Evolutionary conservation across 2,797 vertebrate genomes (phyloP).

Genomic region (Molossus alvarezi): DNA sequence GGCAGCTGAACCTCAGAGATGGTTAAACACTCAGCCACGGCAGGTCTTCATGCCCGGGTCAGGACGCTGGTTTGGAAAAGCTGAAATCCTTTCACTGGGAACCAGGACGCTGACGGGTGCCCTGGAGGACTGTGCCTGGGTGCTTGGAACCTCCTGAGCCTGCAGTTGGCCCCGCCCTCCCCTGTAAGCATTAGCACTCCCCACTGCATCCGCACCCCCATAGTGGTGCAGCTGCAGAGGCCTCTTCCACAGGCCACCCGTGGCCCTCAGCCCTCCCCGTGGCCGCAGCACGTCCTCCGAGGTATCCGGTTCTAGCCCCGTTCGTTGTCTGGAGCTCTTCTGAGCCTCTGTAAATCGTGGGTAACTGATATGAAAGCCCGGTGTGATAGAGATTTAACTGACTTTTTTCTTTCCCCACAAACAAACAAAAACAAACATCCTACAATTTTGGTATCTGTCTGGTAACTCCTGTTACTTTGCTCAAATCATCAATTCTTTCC

Average conservation of each 20-base stretch:
- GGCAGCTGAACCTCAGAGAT: background rate
- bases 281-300: background rate
- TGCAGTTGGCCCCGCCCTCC: background rate
- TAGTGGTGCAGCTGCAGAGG: background rate
- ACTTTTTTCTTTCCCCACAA: background rate
- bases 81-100: background rate
- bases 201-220: background rate
- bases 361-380: background rate
- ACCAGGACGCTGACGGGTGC: background rate
- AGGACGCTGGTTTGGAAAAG: background rate
- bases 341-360: background rate
- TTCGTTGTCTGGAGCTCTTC: background rate
- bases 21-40: background rate
- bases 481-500: background rate
- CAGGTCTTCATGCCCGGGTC: background rate
- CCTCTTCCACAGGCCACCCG: background rate
- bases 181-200: background rate
- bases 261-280: background rate
- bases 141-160: background rate
- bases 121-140: background rate
- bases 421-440: background rate
- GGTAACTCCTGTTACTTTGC: background rate
- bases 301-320: background rate
- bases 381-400: background rate
- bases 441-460: background rate